Evolutionary conservation across 2,113 vertebrate species (phyloP), one percentile per base, ranked within the genome.

Genomic region (Sinosuthora webbiana): DNA sequence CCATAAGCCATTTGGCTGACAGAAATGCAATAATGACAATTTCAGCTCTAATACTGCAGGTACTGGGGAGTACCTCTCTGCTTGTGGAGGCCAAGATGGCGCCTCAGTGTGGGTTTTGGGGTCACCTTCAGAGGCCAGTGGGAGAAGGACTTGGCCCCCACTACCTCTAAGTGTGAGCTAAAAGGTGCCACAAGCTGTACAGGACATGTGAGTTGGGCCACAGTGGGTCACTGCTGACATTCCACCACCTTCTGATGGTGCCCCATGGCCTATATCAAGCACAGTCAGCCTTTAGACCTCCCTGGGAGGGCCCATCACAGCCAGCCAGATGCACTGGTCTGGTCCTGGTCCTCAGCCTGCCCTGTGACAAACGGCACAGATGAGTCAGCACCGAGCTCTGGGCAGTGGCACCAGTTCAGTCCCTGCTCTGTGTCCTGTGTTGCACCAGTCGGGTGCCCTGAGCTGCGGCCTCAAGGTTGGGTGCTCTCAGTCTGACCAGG

Each of bases 151-250:
- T 47, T 56, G 62, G 19, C 23, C 33, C 13, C 18, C 8, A 4
- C 27, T 53, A 11, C 15, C 21, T 39, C 17, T 59, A 14, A 50
- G 15, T 3, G 31, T 63, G 24, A 37, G 13, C 17, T 75, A 35
- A 59, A 74, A 67, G 2, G 45, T 70, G 12, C 47, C 39, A 35
- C 42, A 67, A 21, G 19, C 42, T 64, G 23, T 45, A 49, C 11
- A 56, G 52, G 45, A 33, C 33, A 33, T 60, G 47, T 50, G 65
- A 82, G 13, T 23, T 87, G 69, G 56, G 37, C 27, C 30, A 8
- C 30, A 30, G 0, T 0, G 1, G 9, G 35, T 71, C 37, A 3
- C 33, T 62, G 41, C 33, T 3, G 6, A 11, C 18, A 28, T 6
- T 9, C 28, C 30, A 12, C 11, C 23, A 15, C 10, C 4, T 67